Base-by-base conservation (phyloP, 2,113 vertebrate species). In the Nesogale talazaci region DNA sequence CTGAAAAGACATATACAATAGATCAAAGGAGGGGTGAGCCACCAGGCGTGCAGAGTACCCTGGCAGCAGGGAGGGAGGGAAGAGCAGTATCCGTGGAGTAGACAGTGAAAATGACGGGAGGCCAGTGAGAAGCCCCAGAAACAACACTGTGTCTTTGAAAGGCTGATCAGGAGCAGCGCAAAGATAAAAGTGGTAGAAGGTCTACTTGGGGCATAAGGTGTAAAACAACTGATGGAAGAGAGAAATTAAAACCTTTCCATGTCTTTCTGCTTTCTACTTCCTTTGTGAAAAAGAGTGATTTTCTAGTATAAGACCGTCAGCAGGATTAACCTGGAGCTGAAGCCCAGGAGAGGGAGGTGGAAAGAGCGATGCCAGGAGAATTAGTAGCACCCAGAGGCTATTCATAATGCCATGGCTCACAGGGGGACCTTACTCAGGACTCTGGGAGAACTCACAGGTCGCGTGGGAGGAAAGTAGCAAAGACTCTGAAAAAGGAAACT, bases 201-300 rank as follows among this genome's bases (percentile, higher is more conserved):
- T 57, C 38, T 56, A 70, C 63, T 70, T 86, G 42, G 75, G 31
- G 23, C 6, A 52, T 4, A 93, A 83, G 36, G 34, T 31, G 86
- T 76, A 86, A 83, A 85, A 92, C 70, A 77, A 86, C 61, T 65
- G 42, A 76, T 27, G 42, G 79, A 46, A 86, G 72, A 85, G 59
- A 88, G 16, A 70, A 56, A 63, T 57, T 16, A 63, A 90, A 86
- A 27, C 42, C 52, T 69, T 36, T 70, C 76, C 84, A 56, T 0
- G 61, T 19, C 57, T 65, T 63, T 61, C 23, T 92, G 2, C 27
- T 83, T 92, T 91, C 40, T 85, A 23, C 22, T 61, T 61, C 46
- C 59, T 61, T 34, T 92, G 65, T 57, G 38, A 89, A 57, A 72
- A 38, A 90, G 16, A 86, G 29, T 59, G 29, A 31, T 36, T 91